A percentile compares a stretch with the other conserved stretches of the same genome.
phyloP scores from a whole-genome alignment of 2,797 vertebrate species.

The Eidolon dupreanum region DNA sequence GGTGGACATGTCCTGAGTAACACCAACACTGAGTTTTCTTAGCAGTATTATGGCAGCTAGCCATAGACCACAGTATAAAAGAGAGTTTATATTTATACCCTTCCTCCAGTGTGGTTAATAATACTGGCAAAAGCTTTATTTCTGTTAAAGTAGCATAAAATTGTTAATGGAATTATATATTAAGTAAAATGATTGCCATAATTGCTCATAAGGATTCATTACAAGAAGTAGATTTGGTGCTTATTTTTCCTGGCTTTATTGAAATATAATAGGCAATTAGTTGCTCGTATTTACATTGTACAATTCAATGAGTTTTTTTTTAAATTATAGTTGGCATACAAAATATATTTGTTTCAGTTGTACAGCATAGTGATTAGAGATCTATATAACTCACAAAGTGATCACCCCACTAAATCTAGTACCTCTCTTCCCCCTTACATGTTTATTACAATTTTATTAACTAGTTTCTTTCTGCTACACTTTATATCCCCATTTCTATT shows the following conservation, averaged over 20 bases:
- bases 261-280: too few species aligned
- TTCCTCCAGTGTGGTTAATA: not conserved
- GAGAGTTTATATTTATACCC: not conserved
- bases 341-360: too few species aligned
- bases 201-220: not conserved
- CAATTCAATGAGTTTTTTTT: too few species aligned
- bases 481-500: too few species aligned
- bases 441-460: too few species aligned
- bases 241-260: not conserved
- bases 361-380: too few species aligned
- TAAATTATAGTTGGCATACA: too few species aligned
- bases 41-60: not conserved
- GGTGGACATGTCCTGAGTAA: not conserved
- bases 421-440: too few species aligned
- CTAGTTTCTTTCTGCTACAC: too few species aligned
- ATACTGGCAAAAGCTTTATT: not conserved
- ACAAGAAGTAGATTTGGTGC: not conserved
- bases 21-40: not conserved
- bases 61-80: not conserved
- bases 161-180: not conserved
- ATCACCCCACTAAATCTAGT: too few species aligned
- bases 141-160: not conserved
- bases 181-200: constrained; percentile 17
- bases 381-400: too few species aligned
- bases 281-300: too few species aligned